Evolutionary conservation across 92 coral and sea anemone genomes (phyloP).

Genomic region (Ricordea florida): DNA sequence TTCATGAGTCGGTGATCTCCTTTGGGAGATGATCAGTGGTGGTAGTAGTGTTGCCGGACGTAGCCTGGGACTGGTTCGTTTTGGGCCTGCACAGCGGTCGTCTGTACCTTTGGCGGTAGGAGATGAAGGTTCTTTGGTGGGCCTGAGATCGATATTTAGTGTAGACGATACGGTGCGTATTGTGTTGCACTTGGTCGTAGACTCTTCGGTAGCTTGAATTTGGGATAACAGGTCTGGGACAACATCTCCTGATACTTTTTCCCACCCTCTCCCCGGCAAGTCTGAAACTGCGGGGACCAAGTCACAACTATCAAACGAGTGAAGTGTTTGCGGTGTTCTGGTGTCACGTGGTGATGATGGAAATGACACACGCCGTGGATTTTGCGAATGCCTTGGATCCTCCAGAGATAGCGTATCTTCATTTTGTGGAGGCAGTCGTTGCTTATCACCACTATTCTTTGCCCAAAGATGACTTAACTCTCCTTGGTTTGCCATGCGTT

Average conservation of each 20-base stretch:
- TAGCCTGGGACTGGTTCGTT: conserved; percentile 50
- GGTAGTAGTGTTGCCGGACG: conserved; percentile 66
- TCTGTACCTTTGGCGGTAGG: not conserved
- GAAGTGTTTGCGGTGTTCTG: not conserved
- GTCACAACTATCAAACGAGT: conserved; percentile 29
- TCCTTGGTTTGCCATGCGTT: not conserved
- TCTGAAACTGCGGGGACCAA: conserved; percentile 23
- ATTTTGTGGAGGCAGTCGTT: not conserved
- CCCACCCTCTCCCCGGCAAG: not conserved
- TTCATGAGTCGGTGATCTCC: conserved; percentile 40
- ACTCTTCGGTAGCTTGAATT: not conserved
- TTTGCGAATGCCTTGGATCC: not conserved
- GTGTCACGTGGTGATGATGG: conserved; percentile 17
- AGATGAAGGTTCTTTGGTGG: not conserved
- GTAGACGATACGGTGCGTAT: not conserved
- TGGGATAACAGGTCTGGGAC: conserved; percentile 62
- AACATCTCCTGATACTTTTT: conserved; percentile 17
- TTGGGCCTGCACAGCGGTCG: conserved; percentile 17
- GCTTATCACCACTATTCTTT: not conserved
- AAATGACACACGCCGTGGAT: not conserved
- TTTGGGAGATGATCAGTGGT: conserved; percentile 53
- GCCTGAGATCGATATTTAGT: not conserved
- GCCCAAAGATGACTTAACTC: not conserved
- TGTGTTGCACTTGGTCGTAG: not conserved
- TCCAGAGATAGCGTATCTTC: not conserved